phyloP scores from a whole-genome alignment of 2,888 invertebrate species.

The Neoaliturus tenellus region DNA sequence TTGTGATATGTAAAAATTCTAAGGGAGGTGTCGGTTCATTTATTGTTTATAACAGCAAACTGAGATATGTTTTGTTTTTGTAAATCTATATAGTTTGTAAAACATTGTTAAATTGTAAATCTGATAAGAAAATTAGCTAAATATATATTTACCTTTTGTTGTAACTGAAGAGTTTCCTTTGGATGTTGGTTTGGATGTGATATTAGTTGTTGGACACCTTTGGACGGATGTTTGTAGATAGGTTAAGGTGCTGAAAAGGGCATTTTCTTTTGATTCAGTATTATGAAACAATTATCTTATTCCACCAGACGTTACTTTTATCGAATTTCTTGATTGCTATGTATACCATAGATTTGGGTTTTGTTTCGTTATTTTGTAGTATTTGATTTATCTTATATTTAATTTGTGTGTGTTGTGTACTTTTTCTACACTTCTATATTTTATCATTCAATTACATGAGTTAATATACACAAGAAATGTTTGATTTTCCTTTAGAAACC shows the following conservation, averaged over 20 bases:
- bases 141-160: background rate
- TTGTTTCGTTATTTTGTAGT: background rate
- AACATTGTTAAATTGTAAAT: constrained; percentile 15
- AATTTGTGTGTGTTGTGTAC: constrained; percentile 22
- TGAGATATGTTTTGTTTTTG: background rate
- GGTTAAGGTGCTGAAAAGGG: constrained; percentile 36
- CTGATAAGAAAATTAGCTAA: background rate
- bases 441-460: constrained; percentile 38
- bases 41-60: constrained; percentile 15
- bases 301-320: background rate
- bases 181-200: constrained; percentile 11
- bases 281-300: constrained; percentile 4
- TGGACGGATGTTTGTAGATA: constrained; percentile 12
- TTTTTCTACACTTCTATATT: constrained; percentile 43
- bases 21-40: constrained; percentile 4
- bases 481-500: background rate
- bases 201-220: background rate
- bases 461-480: background rate
- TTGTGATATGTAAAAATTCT: constrained; percentile 35
- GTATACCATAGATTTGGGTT: constrained; percentile 27
- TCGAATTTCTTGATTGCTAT: constrained; percentile 29
- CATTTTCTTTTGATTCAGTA: constrained; percentile 30
- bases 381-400: constrained; percentile 15
- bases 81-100: constrained; percentile 28
- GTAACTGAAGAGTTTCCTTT: background rate